Evolutionary conservation across 2,888 invertebrate genomes (phyloP).

Genomic region (Aleiodes leptofemur): DNA sequence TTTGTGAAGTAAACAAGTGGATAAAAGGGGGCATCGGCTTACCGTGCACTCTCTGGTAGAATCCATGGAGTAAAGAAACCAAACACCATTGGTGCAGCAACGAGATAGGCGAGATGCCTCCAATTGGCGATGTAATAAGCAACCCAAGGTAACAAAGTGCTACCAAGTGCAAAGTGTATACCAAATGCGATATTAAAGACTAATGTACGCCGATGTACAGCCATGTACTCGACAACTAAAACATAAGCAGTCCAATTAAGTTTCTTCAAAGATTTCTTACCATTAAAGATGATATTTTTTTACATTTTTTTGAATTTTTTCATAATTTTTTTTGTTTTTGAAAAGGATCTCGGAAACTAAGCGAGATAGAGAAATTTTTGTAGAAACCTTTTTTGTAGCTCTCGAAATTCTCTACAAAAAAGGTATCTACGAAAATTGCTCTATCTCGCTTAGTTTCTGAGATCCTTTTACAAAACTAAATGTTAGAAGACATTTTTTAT

Average conservation of each 20-base stretch:
- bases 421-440: too few relatives aligned
- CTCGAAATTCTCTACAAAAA: background rate
- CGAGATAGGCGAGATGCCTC: conserved; percentile 75
- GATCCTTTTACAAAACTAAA: too few relatives aligned
- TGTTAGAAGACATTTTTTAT: too few relatives aligned
- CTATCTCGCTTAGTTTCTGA: too few relatives aligned
- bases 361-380: background rate
- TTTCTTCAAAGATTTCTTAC: background rate
- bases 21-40: conserved; percentile 45
- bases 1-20: conserved; percentile 10
- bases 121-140: conserved; percentile 76
- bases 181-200: conserved; percentile 78
- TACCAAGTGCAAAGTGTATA: conserved; percentile 76
- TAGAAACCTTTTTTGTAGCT: background rate
- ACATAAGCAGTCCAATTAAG: conserved; percentile 37
- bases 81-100: conserved; percentile 74
- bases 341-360: background rate
- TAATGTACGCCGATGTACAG: conserved; percentile 76
- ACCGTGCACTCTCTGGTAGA: conserved; percentile 77
- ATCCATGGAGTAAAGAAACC: conserved; percentile 75
- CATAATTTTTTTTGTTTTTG: too few relatives aligned
- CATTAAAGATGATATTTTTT: too few relatives aligned
- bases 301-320: too few relatives aligned
- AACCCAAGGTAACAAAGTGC: conserved; percentile 76
- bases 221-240: conserved; percentile 77